Percentiles rank a stretch among this genome's conserved stretches.
These are phyloP conservation scores for Proctacanthus coquilletti DNA, from an alignment of 1,140 invertebrate genomes.

Conservation along the genomic window DNA sequence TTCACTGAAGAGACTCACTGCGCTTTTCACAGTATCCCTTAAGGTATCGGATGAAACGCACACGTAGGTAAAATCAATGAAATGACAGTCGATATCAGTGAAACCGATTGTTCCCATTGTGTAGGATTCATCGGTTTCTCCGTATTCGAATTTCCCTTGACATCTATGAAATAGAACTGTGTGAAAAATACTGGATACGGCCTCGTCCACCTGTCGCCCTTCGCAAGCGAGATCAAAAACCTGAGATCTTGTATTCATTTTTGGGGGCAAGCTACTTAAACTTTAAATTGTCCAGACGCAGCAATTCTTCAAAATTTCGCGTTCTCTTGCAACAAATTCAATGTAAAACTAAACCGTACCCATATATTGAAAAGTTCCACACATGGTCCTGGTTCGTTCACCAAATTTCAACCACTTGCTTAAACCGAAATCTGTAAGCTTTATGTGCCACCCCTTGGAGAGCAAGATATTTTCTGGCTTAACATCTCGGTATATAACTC, in stretches of 20 bases:
- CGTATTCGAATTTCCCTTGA: constrained; percentile 89
- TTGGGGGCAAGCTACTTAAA: constrained; percentile 8
- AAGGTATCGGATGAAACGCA: constrained; percentile 74
- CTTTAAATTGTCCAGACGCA: background rate
- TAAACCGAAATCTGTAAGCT: constrained; percentile 84
- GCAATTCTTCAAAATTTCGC: constrained; percentile 6
- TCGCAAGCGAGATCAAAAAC: constrained; percentile 80
- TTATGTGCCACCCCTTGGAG: constrained; percentile 58
- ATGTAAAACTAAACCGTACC: constrained; percentile 36
- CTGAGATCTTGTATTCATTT: constrained; percentile 80
- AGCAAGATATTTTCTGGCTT: constrained; percentile 87
- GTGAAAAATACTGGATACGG: constrained; percentile 86
- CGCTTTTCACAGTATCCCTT: constrained; percentile 55
- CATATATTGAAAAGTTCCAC: constrained; percentile 84
- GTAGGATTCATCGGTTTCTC: constrained; percentile 83
- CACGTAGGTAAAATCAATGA: constrained; percentile 93
- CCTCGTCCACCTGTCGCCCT: constrained; percentile 87
- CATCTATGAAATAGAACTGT: constrained; percentile 88
- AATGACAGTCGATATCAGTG: constrained; percentile 92
- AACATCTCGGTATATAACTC: constrained; percentile 78
- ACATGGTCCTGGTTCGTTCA: constrained; percentile 65
- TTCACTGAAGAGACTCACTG: constrained; percentile 76
- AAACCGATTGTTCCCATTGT: constrained; percentile 89
- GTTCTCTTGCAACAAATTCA: constrained; percentile 1
- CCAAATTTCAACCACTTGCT: constrained; percentile 75